Percentiles rank a stretch among this genome's conserved stretches.
These are phyloP conservation scores for Motacilla tschutschensis DNA, from an alignment of 2,113 vertebrate genomes.

Conservation along the genomic window DNA sequence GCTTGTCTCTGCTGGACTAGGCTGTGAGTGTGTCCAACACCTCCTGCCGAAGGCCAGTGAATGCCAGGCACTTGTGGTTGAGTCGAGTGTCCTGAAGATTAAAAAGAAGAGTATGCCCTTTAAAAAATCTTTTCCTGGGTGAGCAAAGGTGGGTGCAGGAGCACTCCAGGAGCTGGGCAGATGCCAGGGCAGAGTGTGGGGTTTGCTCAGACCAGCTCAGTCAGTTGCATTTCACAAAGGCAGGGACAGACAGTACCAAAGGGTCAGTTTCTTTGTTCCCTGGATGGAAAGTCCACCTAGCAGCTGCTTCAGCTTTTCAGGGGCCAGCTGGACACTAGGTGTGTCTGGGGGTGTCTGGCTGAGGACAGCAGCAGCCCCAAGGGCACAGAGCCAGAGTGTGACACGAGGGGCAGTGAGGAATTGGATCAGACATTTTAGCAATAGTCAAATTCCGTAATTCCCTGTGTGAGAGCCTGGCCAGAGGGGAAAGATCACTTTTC, in stretches of 20 bases:
- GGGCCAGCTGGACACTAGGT: fast-evolving
- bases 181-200: fast-evolving
- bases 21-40: fast-evolving
- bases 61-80: not conserved
- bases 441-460: not conserved
- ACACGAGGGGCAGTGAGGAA: fast-evolving
- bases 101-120: not conserved
- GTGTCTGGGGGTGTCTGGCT: not conserved
- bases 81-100: not conserved
- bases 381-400: not conserved
- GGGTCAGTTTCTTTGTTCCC: not conserved
- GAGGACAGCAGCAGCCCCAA: not conserved
- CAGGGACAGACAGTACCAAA: not conserved
- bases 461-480: not conserved
- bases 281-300: not conserved
- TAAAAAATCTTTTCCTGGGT: not conserved
- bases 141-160: not conserved
- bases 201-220: not conserved
- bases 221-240: not conserved
- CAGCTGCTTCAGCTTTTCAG: not conserved
- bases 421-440: not conserved
- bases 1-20: not conserved
- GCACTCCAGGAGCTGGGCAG: not conserved
- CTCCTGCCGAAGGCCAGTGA: not conserved
- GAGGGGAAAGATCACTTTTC: not conserved